Conservation (phyloP, 2,797 vertebrate species). For the Ambastaia sidthimunki region DNA sequence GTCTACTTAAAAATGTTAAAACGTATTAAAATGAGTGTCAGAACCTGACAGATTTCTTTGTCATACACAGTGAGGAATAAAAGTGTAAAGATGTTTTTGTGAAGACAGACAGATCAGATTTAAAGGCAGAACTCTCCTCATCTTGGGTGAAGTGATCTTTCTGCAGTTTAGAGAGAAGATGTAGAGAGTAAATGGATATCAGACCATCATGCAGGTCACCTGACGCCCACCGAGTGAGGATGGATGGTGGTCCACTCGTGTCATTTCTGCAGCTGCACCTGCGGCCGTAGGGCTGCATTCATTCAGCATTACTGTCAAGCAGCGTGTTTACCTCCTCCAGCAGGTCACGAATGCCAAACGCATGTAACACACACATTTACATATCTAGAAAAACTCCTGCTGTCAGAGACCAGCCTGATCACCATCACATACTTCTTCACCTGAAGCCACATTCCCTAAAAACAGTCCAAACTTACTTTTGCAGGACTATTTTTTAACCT, state of each 20-base stretch:
- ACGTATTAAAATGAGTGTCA: not conserved
- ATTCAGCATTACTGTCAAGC: conserved; percentile 13
- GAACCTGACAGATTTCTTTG: not conserved
- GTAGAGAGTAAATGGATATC: conserved; percentile 32
- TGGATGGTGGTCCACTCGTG: conserved; percentile 77
- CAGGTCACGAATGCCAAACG: conserved; percentile 39
- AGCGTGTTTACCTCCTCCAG: conserved; percentile 34
- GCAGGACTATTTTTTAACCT: not conserved
- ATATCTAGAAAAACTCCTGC: not conserved
- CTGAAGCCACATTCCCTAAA: not conserved
- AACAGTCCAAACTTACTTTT: not conserved
- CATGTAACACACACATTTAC: conserved; percentile 13
- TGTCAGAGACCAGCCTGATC: not conserved
- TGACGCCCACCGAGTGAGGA: conserved; percentile 60
- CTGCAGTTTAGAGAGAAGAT: conserved; percentile 6
- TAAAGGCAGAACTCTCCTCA: not conserved
- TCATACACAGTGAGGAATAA: not conserved
- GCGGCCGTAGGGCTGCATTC: conserved; percentile 33
- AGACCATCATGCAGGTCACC: conserved; percentile 37
- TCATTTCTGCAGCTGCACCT: conserved; percentile 37
- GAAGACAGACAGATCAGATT: not conserved
- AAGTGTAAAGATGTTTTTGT: not conserved
- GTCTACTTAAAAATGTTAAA: not conserved
- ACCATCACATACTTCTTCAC: not conserved
- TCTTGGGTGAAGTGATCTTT: conserved; percentile 4